Evolutionary conservation across 2,888 invertebrate species (phyloP), one percentile per base, ranked within the genome.

Genomic region (Eumerus sabulonum): DNA sequence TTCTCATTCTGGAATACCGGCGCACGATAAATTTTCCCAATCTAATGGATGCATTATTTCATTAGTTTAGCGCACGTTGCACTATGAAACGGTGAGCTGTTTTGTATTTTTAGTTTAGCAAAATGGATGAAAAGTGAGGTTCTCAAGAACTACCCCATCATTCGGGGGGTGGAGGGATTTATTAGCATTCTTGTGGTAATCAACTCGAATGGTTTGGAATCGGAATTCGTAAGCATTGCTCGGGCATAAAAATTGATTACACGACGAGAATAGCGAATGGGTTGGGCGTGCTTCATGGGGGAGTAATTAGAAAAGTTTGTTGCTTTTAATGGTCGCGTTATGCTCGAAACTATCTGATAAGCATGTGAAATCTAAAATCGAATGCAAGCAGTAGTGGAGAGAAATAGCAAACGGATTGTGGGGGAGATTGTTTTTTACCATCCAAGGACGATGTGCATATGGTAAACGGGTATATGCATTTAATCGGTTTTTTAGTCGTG

Each of bases 301-400:
- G 71, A 72, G 72, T 73, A 77, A 77, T 77, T 77, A 77, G 67
- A 73, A 77, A 77, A 73, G 77, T 77, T 77, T 72, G 67, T 57
- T 77, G 62, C 51, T 47, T 72, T 77, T 77, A 67, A 70, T 62
- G 57, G 56, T 50, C 35, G 60, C 56, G 57, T 72, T 62, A 77
- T 72, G 76, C 27, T 62, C 67, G 60, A 72, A n/a, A 63, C 45
- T 4, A 7, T 53, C 19, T 45, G 76, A 77, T 72, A 62, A 72
- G 62, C 36, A 62, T 45, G 62, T 50, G 62, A 40, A 70, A 57
- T 63, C 14, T n/a, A 45, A 64, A 64, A 53, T 59, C 12, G 18
- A 50, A 56, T 44, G 27, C 45, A 40, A 54, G 40, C 19, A 9
- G 17, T n/a, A 40, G n/a, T 36, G 36, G 36, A n/a, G n/a, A n/a